Evolutionary conservation across 2,797 vertebrate species (phyloP).

Genomic region (Acipenser oxyrinchus): DNA sequence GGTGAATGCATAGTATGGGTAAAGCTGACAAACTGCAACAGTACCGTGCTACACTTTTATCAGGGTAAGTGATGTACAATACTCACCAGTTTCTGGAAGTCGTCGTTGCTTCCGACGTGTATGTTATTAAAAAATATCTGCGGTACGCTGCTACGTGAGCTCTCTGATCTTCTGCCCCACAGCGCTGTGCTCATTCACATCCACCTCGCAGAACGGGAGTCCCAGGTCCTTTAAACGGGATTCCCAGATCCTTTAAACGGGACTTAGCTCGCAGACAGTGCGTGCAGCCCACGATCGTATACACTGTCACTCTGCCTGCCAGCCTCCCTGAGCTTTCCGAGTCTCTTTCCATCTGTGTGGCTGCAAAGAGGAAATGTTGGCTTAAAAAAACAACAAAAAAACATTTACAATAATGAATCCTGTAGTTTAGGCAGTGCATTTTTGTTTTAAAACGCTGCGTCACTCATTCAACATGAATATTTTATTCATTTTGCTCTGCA

Average conservation of each 20-base stretch:
- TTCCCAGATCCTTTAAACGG: constrained; percentile 43
- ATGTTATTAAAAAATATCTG: no score
- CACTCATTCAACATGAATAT: no score
- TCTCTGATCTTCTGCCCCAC: constrained; percentile 38
- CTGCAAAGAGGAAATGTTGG: constrained; percentile 1
- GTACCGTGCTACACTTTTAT: constrained; percentile 17
- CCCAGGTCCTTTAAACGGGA: constrained; percentile 43
- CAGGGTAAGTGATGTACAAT: constrained; percentile 35
- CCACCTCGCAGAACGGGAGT: constrained; percentile 44
- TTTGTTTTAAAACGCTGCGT: no score
- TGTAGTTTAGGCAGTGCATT: no score
- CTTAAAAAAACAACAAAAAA: no score
- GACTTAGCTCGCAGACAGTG: constrained; percentile 59
- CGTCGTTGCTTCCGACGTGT: no score
- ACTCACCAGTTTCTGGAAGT: no score
- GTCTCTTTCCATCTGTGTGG: constrained; percentile 48
- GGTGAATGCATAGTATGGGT: no score
- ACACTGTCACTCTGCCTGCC: constrained; percentile 54
- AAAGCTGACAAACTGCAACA: neutral
- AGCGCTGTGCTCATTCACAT: constrained; percentile 27
- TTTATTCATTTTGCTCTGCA: no score
- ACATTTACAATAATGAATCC: no score
- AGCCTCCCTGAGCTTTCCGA: constrained; percentile 19
- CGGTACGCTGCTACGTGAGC: constrained; percentile 35
- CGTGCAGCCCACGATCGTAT: constrained; percentile 58